phyloP scores from a whole-genome alignment of 2,113 vertebrate genomes.

The Potamarius usumacintae region DNA sequence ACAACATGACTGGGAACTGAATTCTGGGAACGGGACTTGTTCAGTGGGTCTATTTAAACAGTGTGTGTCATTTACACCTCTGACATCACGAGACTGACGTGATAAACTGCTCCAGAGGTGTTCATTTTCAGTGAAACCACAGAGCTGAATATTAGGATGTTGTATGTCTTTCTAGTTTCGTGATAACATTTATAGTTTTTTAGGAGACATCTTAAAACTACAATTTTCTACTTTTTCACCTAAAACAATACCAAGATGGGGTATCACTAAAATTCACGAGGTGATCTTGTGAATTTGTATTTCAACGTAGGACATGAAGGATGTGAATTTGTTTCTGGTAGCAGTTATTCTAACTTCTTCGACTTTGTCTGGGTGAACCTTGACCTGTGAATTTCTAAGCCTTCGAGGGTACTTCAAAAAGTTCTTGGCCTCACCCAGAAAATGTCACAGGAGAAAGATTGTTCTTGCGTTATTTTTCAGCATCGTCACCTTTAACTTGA shows the following conservation, averaged over 20 bases:
- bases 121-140: background rate
- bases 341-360: background rate
- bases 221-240: background rate
- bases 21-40: background rate
- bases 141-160: background rate
- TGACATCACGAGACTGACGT: background rate
- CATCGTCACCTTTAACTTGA: too few species aligned
- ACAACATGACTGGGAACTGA: background rate
- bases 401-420: too few species aligned
- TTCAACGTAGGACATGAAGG: background rate
- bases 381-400: too few species aligned
- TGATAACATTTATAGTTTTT: background rate
- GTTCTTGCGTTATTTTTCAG: too few species aligned
- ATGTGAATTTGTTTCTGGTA: background rate
- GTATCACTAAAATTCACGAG: background rate
- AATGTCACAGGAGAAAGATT: too few species aligned
- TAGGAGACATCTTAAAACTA: background rate
- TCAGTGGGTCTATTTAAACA: background rate
- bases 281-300: too few species aligned
- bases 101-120: background rate
- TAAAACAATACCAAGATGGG: background rate
- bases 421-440: too few species aligned
- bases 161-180: too few species aligned
- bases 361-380: too few species aligned
- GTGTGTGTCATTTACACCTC: background rate